Percentiles rank a stretch among this genome's conserved stretches.
Evolutionary conservation across 2,888 invertebrate genomes (phyloP).

Genomic region (Tetropium fuscum): DNA sequence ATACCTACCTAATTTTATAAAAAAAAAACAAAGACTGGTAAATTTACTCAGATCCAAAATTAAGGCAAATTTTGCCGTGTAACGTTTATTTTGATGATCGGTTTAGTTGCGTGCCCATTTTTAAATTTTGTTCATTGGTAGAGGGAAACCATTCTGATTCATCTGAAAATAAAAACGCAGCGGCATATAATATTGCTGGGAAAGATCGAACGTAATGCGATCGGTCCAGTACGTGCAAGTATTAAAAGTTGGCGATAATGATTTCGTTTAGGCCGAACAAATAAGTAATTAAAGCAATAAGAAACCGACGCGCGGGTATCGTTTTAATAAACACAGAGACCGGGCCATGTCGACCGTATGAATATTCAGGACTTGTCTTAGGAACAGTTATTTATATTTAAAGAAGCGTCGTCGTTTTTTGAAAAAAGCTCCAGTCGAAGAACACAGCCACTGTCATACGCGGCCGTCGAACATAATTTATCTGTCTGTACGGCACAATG

Average conservation of each 20-base stretch:
- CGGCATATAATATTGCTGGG: conserved; percentile 15
- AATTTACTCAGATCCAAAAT: too few relatives aligned
- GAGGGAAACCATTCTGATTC: neutral
- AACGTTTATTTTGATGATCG: too few relatives aligned
- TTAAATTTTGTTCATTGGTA: neutral
- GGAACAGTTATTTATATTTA: conserved; percentile 61
- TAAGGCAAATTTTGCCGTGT: too few relatives aligned
- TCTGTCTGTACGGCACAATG: conserved; percentile 66
- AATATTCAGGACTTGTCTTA: conserved; percentile 55
- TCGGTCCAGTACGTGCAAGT: conserved; percentile 19
- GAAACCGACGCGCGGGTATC: conserved; percentile 39
- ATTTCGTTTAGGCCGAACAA: conserved; percentile 28
- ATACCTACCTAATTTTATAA: too few relatives aligned
- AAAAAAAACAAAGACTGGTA: too few relatives aligned
- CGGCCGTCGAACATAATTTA: conserved; percentile 66
- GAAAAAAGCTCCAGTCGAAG: conserved; percentile 27
- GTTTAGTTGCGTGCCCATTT: too few relatives aligned
- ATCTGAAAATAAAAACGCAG: conserved; percentile 6
- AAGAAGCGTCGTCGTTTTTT: conserved; percentile 43
- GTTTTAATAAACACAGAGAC: conserved; percentile 50
- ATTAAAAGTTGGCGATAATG: conserved; percentile 24
- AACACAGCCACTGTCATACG: conserved; percentile 65
- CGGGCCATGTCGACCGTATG: conserved; percentile 40
- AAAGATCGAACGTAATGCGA: conserved; percentile 10
- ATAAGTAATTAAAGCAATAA: conserved; percentile 47